A percentile compares a stretch with the other conserved stretches of the same genome.
These are phyloP conservation scores for Ganaspis sp. DNA, from an alignment of 1,140 invertebrate species.

Conservation along the genomic window DNA sequence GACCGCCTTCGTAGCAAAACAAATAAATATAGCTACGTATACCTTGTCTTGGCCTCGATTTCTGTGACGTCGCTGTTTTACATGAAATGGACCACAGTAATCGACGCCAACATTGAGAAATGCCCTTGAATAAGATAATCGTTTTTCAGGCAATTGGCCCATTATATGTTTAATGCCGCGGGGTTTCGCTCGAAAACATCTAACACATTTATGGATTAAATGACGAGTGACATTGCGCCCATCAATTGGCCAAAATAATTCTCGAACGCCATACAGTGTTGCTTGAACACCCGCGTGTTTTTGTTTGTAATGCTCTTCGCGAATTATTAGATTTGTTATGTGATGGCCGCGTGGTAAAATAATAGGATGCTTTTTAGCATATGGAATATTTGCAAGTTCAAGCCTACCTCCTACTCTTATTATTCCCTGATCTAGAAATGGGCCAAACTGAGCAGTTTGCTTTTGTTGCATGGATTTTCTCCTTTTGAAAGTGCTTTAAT, in stretches of 20 bases:
- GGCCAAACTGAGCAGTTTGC: slow-evolving; percentile 39
- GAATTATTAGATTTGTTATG: slow-evolving; percentile 51
- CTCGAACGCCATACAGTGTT: slow-evolving; percentile 45
- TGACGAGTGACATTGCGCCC: slow-evolving; percentile 41
- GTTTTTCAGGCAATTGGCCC: slow-evolving; percentile 60
- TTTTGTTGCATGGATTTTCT: not conserved
- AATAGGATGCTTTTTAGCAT: slow-evolving; percentile 56
- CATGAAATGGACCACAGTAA: slow-evolving; percentile 50
- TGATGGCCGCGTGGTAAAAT: slow-evolving; percentile 51
- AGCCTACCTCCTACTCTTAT: slow-evolving; percentile 45
- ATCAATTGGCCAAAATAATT: slow-evolving; percentile 56
- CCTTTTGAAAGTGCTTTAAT: not conserved
- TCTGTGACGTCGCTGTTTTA: slow-evolving; percentile 59
- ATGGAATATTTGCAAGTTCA: slow-evolving; percentile 35
- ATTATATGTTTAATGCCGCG: slow-evolving; percentile 51
- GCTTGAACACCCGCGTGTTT: slow-evolving; percentile 54
- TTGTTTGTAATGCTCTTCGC: slow-evolving; percentile 41
- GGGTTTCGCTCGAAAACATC: slow-evolving; percentile 41
- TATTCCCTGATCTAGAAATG: slow-evolving; percentile 56
- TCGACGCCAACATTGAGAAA: slow-evolving; percentile 30
- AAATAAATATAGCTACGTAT: slow-evolving; percentile 43
- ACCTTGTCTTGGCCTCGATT: slow-evolving; percentile 45
- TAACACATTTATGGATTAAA: slow-evolving; percentile 49
- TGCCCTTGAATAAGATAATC: slow-evolving; percentile 46
- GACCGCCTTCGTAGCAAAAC: slow-evolving; percentile 51